Conservation (phyloP, 2,113 vertebrate genomes). For the Anhinga anhinga region DNA sequence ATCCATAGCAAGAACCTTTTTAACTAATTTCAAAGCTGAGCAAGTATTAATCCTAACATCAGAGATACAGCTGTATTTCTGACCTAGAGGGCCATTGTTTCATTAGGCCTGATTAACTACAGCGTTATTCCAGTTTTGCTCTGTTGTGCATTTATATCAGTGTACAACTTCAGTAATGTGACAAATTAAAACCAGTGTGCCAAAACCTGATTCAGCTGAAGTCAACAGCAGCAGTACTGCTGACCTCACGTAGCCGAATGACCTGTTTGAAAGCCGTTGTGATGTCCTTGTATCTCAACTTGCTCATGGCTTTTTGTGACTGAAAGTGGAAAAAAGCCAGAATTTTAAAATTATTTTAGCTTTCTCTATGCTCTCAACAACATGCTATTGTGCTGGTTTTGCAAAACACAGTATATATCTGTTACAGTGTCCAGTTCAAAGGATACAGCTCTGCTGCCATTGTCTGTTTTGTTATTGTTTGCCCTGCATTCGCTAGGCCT, state of each 20-base stretch:
- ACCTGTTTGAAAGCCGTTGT: background rate
- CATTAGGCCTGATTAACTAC: conserved; percentile 25
- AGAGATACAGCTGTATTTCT: conserved; percentile 37
- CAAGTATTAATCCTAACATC: background rate
- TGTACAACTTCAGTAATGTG: background rate
- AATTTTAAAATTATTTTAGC: background rate
- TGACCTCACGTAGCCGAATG: background rate
- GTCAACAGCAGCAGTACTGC: background rate
- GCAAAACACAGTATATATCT: background rate
- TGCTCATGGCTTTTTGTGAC: background rate
- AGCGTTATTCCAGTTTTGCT: background rate
- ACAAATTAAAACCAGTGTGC: background rate
- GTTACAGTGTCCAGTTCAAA: background rate
- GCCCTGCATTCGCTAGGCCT: background rate
- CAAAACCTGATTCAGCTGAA: conserved; percentile 22
- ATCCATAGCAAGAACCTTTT: background rate
- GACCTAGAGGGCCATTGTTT: conserved; percentile 18
- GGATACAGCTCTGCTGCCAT: background rate
- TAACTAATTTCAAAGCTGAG: conserved; percentile 14
- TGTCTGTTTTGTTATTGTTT: conserved; percentile 4
- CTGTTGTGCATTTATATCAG: conserved; percentile 10
- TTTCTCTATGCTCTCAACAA: background rate
- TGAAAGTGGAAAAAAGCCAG: background rate
- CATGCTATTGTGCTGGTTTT: background rate
- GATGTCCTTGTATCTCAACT: background rate